Evolutionary conservation across 2,888 invertebrate species (phyloP), one percentile per base, ranked within the genome.

Genomic region (Andrena dorsata): DNA sequence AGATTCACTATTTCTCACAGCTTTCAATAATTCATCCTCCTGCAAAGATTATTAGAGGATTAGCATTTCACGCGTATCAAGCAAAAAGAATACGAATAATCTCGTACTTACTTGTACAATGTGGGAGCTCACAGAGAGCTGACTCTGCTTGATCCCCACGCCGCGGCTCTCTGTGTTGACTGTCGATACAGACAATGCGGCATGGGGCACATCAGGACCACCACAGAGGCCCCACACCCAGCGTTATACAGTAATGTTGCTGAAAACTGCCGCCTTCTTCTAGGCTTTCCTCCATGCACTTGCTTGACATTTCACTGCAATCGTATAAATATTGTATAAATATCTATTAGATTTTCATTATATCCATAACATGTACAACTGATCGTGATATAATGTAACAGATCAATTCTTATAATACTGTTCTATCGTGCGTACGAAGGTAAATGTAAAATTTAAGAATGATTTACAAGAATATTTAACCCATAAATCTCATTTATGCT

Each of bases 161-260:
- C 96, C 96, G 95, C 95, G 95, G 96, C 96, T 96, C 96, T 96
- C 96, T 95, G 95, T 95, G 95, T 95, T 95, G 94, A 94, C 93
- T 93, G 94, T 94, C 84, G 94, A 94, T 92, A 94, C 94, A 94
- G 95, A 96, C 93, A 95, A 95, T 96, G 96, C 96, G 96, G 96
- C 96, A 96, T 96, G 97, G 97, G 98, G 98, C 96, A 96, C 98
- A 98, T 99, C 99, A 99, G 98, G 98, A 99, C 97, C 98, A 98
- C 98, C 98, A 98, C 98, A 97, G 98, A 98, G 98, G 98, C 98
- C 98, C 98, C 96, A 98, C 97, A 95, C 98, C 98, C 97, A 98
- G 97, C 97, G 98, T 95, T 95, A 96, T 95, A 94, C 94, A 95
- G 91, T 95, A 95, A 91, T 95, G 95, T 72, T 91, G 93, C 79